Base-by-base conservation (phyloP, 2,888 invertebrate species). In the Leucophenga montana region DNA sequence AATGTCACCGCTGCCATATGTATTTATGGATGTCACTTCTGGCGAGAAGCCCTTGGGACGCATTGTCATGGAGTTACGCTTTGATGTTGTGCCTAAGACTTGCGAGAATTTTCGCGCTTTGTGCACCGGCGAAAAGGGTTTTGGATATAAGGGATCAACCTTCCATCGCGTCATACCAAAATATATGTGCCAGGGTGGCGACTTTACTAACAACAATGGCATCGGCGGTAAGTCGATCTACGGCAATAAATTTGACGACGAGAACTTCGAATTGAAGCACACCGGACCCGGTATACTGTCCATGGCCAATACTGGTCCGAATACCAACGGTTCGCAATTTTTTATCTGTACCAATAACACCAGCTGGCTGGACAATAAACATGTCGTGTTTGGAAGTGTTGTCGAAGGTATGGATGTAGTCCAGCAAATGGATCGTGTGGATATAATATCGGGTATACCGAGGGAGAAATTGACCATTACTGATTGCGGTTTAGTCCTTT, bases 321-420 rank as follows among this genome's bases (percentile, higher is more conserved):
- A 97, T 87, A 97, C 98, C 67, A 98, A 98, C 89, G 97, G 97
- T 66, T 50, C 97, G 67, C 98, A 98, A 89, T 98, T 98, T 90
- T 98, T 98, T 89, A 93, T 98, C 77, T 97, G 97, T 72, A 96
- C 96, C n/a, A n/a, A n/a, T n/a, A n/a, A n/a, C n/a, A n/a, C n/a
- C n/a, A n/a, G n/a, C n/a, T 98, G 98, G 98, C 90, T 97, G 83
- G 96, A 97, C 85, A 93, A 92, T n/a, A n/a, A n/a, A n/a, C n/a
- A n/a, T n/a, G n/a, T n/a, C n/a, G n/a, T n/a, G n/a, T n/a, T n/a
- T n/a, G 97, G 97, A 61, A 89, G 92, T 77, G 95, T 97, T 54
- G 62, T 62, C 20, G 62, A 62, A 20, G 62, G 62, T 18, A 18
- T 62, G 46, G 44, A 62, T 62, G 46, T 46, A 20, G 46, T 62